These are phyloP conservation scores for Cotesia typhae DNA, from an alignment of 1,140 invertebrate species.

Conservation along the genomic window DNA sequence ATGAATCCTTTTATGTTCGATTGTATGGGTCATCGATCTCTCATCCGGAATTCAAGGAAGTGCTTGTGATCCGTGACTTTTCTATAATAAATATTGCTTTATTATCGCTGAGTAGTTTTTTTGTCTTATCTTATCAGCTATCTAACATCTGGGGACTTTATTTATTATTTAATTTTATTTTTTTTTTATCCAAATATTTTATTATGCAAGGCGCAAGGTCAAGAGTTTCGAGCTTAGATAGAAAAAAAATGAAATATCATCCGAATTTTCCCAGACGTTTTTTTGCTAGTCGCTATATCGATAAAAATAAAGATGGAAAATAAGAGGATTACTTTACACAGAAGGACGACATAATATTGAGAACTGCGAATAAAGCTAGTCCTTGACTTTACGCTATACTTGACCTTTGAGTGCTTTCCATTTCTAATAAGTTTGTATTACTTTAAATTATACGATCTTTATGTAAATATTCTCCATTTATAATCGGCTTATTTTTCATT, in stretches of 20 bases:
- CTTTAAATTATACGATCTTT: too few species aligned
- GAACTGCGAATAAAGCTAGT: conserved; percentile 11
- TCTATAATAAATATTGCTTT: neutral
- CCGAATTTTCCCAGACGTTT: too few species aligned
- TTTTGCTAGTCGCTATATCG: neutral
- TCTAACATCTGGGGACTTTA: too few species aligned
- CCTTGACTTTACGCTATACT: conserved; percentile 34
- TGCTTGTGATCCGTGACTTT: conserved; percentile 33
- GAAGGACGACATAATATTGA: too few species aligned
- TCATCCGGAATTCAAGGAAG: conserved; percentile 35
- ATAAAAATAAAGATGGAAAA: too few species aligned
- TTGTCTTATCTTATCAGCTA: neutral
- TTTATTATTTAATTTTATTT: too few species aligned
- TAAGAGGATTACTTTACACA: too few species aligned
- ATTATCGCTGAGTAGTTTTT: conserved; percentile 10
- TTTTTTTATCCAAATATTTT: too few species aligned
- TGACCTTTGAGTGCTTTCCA: conserved; percentile 30
- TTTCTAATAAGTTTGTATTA: neutral
- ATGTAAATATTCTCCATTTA: too few species aligned
- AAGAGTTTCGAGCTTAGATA: neutral
- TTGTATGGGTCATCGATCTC: conserved; percentile 31
- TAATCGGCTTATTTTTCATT: too few species aligned
- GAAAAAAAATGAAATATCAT: neutral
- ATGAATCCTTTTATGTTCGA: conserved; percentile 29
- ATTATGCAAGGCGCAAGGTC: neutral